phyloP scores from a whole-genome alignment of 2,888 invertebrate genomes.

The Dioctria rufipes region DNA sequence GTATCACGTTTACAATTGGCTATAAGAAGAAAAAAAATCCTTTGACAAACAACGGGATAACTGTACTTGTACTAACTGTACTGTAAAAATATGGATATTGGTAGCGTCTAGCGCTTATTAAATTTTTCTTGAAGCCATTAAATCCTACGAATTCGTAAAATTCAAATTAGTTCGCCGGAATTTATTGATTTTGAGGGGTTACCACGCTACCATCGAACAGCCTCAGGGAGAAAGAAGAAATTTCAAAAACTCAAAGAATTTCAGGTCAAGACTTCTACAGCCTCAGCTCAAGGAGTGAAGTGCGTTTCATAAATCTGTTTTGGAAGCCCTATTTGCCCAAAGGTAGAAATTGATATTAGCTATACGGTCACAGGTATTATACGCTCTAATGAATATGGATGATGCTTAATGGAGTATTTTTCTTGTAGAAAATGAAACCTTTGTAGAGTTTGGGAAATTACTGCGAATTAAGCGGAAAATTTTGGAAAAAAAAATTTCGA shows the following conservation, averaged over 20 bases:
- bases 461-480: no score
- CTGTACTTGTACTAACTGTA: neutral
- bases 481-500: no score
- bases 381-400: conserved; percentile 20
- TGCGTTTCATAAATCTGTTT: conserved; percentile 6
- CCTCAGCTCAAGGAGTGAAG: neutral
- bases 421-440: no score
- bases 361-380: neutral
- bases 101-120: conserved; percentile 1
- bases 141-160: conserved; percentile 1
- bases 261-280: conserved; percentile 10
- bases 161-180: conserved; percentile 20
- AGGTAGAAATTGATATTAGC: conserved; percentile 1
- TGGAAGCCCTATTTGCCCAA: neutral
- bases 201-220: neutral
- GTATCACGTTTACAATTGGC: no score
- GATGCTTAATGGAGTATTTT: neutral
- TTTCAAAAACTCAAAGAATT: conserved; percentile 2
- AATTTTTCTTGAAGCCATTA: conserved; percentile 11
- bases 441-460: no score
- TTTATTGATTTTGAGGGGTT: neutral
- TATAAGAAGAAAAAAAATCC: no score
- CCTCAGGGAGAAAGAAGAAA: neutral
- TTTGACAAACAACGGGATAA: conserved; percentile 12
- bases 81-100: no score